A percentile compares a stretch with the other conserved stretches of the same genome.
phyloP scores from a whole-genome alignment of 2,888 invertebrate species.

The Parapristionchus giblindavisi region DNA sequence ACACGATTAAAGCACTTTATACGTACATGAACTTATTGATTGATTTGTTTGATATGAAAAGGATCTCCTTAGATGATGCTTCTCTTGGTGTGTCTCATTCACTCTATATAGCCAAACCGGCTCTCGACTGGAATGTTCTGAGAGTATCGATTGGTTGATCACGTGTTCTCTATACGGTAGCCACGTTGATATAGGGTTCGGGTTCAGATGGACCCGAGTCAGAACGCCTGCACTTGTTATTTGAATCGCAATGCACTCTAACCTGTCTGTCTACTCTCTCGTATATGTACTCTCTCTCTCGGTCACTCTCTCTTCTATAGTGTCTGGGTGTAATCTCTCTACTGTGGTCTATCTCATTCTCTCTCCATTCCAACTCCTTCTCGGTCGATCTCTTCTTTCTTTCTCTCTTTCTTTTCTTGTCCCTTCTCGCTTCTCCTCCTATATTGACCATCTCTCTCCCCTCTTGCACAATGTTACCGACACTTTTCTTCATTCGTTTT shows the following conservation, averaged over 20 bases:
- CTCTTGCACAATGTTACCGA: no score
- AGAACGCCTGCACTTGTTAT: no score
- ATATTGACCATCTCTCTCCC: neutral
- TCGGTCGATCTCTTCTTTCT: neutral
- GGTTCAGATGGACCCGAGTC: no score
- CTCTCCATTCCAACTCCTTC: neutral
- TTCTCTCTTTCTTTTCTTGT: neutral
- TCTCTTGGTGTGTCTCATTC: neutral
- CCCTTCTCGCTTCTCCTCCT: neutral
- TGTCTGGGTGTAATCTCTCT: neutral
- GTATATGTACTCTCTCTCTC: neutral
- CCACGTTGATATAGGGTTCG: no score
- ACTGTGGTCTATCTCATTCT: neutral
- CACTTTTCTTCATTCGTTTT: no score
- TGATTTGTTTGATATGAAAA: no score
- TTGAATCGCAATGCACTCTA: no score
- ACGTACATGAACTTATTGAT: neutral
- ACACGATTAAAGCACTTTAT: neutral
- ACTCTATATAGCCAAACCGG: neutral
- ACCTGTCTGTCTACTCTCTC: neutral
- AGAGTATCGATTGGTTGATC: no score
- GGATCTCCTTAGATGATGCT: constrained; percentile 27
- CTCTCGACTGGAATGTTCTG: neutral
- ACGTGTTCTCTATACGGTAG: no score
- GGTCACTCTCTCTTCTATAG: neutral